phyloP scores from a whole-genome alignment of 1,140 invertebrate species.

The Drosophila mayri region DNA sequence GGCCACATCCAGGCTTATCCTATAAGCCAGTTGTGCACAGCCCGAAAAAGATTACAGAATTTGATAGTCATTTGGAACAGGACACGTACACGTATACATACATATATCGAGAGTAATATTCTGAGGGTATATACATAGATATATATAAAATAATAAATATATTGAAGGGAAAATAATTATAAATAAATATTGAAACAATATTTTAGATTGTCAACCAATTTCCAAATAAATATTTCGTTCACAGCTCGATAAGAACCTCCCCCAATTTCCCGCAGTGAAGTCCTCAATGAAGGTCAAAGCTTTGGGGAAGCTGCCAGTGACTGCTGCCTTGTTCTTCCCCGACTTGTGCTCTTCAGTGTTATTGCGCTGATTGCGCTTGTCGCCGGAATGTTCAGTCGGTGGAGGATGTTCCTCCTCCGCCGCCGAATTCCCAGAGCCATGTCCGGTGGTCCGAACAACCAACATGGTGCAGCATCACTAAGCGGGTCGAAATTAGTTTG shows the following conservation, averaged over 20 bases:
- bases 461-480: slow-evolving; percentile 49
- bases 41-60: not conserved
- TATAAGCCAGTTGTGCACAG: slow-evolving; percentile 1
- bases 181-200: not conserved
- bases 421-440: slow-evolving; percentile 44
- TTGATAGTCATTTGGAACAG: too few species aligned
- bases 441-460: slow-evolving; percentile 41
- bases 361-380: slow-evolving; percentile 64
- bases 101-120: too few species aligned
- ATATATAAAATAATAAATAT: too few species aligned
- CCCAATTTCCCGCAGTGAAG: not conserved
- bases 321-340: slow-evolving; percentile 32
- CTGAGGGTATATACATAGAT: too few species aligned
- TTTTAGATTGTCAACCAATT: not conserved
- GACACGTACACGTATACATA: too few species aligned
- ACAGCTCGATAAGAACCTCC: not conserved
- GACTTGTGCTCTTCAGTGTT: slow-evolving; percentile 26
- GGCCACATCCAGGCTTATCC: slow-evolving; percentile 31
- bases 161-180: too few species aligned
- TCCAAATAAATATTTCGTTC: not conserved
- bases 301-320: slow-evolving; percentile 32
- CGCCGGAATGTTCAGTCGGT: slow-evolving; percentile 39
- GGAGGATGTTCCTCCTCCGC: slow-evolving; percentile 1
- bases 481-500: slow-evolving; percentile 72
- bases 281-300: slow-evolving; percentile 52